Conservation (phyloP, 2,797 vertebrate genomes). For the Pantherophis vulpinus region DNA sequence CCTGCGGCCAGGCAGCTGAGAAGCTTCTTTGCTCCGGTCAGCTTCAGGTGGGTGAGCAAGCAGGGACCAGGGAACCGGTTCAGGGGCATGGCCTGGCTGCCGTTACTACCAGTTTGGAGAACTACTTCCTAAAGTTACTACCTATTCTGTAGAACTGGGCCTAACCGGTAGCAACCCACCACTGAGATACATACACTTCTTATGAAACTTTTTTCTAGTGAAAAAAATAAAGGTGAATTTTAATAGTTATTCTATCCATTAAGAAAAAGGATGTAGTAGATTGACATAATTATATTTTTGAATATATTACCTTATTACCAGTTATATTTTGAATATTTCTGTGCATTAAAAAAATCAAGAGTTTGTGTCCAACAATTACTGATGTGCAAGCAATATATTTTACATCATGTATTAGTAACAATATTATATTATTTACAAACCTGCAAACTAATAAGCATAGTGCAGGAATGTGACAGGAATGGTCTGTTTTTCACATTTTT, state of each 20-base stretch:
- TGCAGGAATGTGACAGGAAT: background rate
- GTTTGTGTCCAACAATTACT: background rate
- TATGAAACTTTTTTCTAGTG: background rate
- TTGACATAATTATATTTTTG: background rate
- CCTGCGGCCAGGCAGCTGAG: too few species aligned
- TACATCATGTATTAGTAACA: background rate
- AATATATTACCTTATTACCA: background rate
- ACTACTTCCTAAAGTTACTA: too few species aligned
- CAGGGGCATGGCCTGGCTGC: too few species aligned
- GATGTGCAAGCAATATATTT: background rate
- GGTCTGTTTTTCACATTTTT: background rate
- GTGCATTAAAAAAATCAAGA: background rate
- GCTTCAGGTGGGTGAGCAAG: too few species aligned
- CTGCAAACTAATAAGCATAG: background rate
- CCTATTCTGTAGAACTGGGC: too few species aligned
- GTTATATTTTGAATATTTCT: background rate
- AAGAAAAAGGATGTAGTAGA: background rate
- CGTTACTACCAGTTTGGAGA: too few species aligned
- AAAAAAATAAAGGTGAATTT: background rate
- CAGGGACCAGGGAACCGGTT: too few species aligned
- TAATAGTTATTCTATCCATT: background rate
- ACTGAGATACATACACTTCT: background rate
- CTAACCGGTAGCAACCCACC: too few species aligned
- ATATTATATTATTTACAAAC: background rate
- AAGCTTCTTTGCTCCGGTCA: too few species aligned